phyloP scores from a whole-genome alignment of 2,797 vertebrate species.

The Peromyscus eremicus region DNA sequence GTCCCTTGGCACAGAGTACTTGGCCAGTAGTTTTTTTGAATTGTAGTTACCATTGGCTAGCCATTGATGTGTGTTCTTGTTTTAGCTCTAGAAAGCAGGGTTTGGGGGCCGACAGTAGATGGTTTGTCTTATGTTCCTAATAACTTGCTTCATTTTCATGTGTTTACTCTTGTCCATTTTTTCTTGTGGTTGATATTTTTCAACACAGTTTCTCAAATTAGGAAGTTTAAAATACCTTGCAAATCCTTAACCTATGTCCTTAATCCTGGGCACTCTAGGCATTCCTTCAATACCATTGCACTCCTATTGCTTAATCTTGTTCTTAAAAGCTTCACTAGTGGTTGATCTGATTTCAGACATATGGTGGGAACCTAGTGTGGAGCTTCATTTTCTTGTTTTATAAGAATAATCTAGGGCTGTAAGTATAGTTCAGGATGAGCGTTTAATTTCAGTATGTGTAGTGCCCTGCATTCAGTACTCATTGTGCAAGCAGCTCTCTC shows the following conservation, averaged over 20 bases:
- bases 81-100: not conserved
- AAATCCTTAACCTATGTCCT: not conserved
- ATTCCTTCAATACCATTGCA: not conserved
- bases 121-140: not conserved
- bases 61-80: not conserved
- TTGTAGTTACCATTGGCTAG: not conserved
- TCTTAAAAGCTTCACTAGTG: not conserved
- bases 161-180: not conserved
- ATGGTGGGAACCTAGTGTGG: not conserved
- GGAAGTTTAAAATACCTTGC: not conserved
- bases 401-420: not conserved
- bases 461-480: not conserved
- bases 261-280: not conserved
- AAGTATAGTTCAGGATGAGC: not conserved
- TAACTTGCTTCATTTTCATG: not conserved
- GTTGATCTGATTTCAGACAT: not conserved
- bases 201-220: not conserved
- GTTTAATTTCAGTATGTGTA: not conserved
- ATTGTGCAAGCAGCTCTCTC: not conserved
- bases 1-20: not conserved
- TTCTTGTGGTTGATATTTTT: not conserved
- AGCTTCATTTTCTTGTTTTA: not conserved
- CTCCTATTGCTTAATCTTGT: conserved; percentile 6
- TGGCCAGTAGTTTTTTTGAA: not conserved
- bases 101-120: not conserved